Evolutionary conservation across 2,113 vertebrate genomes (phyloP).

Genomic region (Oplegnathus fasciatus): DNA sequence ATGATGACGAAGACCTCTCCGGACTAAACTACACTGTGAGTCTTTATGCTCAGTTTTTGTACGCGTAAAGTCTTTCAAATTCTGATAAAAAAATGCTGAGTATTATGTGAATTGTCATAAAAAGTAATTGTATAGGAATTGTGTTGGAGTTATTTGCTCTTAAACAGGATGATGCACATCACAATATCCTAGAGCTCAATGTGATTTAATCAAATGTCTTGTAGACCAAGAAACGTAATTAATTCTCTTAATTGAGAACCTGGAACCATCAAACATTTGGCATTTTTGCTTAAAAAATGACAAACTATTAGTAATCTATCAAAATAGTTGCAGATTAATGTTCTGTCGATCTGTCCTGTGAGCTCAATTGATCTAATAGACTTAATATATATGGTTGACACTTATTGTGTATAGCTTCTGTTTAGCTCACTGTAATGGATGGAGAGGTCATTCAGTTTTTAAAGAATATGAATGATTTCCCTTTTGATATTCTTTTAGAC

Average conservation of each 20-base stretch:
- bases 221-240: background rate
- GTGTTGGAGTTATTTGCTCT: too few relatives aligned
- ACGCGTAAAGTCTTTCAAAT: background rate
- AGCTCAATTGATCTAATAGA: background rate
- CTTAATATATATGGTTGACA: background rate
- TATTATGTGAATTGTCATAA: background rate
- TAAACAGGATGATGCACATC: too few relatives aligned
- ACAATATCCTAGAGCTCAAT: background rate
- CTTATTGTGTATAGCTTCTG: background rate
- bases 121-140: background rate
- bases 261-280: background rate
- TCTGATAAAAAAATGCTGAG: background rate
- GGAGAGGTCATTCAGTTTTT: background rate
- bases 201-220: background rate
- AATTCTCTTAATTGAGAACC: background rate
- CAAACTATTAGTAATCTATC: background rate
- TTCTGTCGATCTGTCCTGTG: background rate
- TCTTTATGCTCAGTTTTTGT: conserved; percentile 12
- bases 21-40: conserved; percentile 94
- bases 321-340: background rate
- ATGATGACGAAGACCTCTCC: conserved; percentile 86
- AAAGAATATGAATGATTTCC: conserved; percentile 26
- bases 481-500: background rate
- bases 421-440: background rate
- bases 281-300: background rate